A percentile compares a stretch with the other conserved stretches of the same genome.
These are phyloP conservation scores for Danio albolineatus DNA, from an alignment of 2,797 vertebrate species.

Conservation along the genomic window DNA sequence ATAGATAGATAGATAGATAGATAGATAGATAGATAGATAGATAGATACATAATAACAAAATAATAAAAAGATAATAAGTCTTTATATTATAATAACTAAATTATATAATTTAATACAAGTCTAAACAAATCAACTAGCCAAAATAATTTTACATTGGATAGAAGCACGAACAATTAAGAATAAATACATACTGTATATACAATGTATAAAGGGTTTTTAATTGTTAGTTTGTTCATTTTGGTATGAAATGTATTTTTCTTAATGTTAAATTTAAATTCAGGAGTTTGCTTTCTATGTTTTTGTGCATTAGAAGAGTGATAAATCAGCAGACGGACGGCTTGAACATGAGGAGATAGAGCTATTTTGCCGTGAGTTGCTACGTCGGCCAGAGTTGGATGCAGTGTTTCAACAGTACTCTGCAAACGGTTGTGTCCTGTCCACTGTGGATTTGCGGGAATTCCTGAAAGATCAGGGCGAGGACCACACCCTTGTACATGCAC, in stretches of 20 bases:
- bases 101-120: too few species aligned
- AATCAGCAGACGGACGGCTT: conserved; percentile 84
- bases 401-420: conserved; percentile 86
- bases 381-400: conserved; percentile 88
- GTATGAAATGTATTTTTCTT: background rate
- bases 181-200: too few species aligned
- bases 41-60: too few species aligned
- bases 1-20: too few species aligned
- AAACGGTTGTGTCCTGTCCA: conserved; percentile 84
- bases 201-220: too few species aligned
- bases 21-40: too few species aligned
- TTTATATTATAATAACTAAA: too few species aligned
- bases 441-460: conserved; percentile 88
- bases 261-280: background rate
- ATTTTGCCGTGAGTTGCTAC: conserved; percentile 89
- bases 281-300: conserved; percentile 11
- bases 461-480: conserved; percentile 89
- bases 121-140: too few species aligned
- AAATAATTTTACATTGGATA: too few species aligned
- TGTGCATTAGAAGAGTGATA: conserved; percentile 87
- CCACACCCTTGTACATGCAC: conserved; percentile 77
- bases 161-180: too few species aligned
- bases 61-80: too few species aligned
- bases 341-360: conserved; percentile 90
- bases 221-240: background rate